Base-by-base conservation (phyloP, 30 jellyfish, hydroid and myxozoan genomes). In the Aurelia aurita complex sp. Pacific region DNA sequence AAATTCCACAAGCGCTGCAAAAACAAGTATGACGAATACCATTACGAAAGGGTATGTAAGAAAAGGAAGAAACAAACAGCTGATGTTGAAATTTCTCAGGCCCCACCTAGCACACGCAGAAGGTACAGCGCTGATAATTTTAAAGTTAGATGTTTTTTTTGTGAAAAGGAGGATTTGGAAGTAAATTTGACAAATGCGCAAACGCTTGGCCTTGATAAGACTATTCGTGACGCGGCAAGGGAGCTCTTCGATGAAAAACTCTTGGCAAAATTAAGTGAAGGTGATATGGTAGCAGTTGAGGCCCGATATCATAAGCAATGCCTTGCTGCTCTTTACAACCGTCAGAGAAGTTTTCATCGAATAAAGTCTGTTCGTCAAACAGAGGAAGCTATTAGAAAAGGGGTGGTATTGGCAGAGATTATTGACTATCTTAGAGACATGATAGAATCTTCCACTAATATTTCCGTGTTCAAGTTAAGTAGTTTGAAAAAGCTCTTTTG, bases 61-160 rank as follows among this genome's bases (percentile, higher is more conserved):
- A 74, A 74, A 29, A 10, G 85, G 18, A 18, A 42, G 76, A 43
- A 51, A 51, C 73, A 5, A 74, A 52, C 38, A 1, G 43, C 76
- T 13, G 76, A 59, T 55, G 64, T 55, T 18, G 76, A 34, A 13
- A 36, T 1, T 10, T 17, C 67, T 43, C 79, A 32, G 38, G 67
- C 79, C 67, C 87, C 79, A 5, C 87, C 76, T 1, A 77, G 87
- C 64, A 59, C 87, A 9, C 61, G 79, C 8, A 10, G 5, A 59
- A 59, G 87, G 40, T 77, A 77, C 79, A 59, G 87, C 40, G 77
- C 87, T 3, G 80, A 55, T 29, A 77, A 77, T 42, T 61, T 77
- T 65, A 23, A 59, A n/a, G 7, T 34, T 23, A 61, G 67, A 36
- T 55, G 61, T 61, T 64, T 59, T 57, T 72, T 77, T 32, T 59